A percentile compares a stretch with the other conserved stretches of the same genome.
Conservation (phyloP, 2,113 vertebrate species). For the Nyctibius bracteatus region DNA sequence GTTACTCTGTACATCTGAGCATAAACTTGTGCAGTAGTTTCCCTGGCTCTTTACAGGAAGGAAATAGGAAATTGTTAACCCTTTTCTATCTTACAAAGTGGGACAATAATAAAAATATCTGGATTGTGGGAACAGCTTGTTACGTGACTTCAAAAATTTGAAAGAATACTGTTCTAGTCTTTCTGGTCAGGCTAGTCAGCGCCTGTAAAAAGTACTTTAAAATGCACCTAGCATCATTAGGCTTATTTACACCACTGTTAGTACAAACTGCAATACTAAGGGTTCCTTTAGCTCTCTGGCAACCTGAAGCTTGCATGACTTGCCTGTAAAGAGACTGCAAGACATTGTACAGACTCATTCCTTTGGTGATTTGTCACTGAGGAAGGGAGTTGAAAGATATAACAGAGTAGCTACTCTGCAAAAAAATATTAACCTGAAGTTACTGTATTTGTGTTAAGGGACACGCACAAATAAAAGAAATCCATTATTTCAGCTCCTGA, state of each 20-base stretch:
- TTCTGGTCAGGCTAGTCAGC: background rate
- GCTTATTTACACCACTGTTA: background rate
- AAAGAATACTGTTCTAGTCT: background rate
- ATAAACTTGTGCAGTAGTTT: background rate
- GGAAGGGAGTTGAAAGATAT: background rate
- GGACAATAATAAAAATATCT: background rate
- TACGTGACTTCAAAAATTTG: background rate
- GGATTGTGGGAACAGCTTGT: background rate
- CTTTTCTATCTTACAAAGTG: background rate
- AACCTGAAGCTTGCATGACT: background rate
- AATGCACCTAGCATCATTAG: background rate
- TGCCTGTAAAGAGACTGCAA: background rate
- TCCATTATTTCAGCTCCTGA: background rate
- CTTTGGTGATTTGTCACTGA: background rate
- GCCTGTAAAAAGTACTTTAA: background rate
- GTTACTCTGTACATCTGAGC: background rate
- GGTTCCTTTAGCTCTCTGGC: background rate
- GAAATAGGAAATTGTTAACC: background rate
- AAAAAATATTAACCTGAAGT: background rate
- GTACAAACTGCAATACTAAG: background rate
- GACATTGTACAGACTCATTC: background rate
- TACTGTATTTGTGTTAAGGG: background rate
- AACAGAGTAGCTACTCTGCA: background rate
- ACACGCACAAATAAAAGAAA: background rate
- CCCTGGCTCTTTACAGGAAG: background rate